Base-by-base conservation (phyloP, 1,140 invertebrate species). In the Leptestheria dahalacensis region DNA sequence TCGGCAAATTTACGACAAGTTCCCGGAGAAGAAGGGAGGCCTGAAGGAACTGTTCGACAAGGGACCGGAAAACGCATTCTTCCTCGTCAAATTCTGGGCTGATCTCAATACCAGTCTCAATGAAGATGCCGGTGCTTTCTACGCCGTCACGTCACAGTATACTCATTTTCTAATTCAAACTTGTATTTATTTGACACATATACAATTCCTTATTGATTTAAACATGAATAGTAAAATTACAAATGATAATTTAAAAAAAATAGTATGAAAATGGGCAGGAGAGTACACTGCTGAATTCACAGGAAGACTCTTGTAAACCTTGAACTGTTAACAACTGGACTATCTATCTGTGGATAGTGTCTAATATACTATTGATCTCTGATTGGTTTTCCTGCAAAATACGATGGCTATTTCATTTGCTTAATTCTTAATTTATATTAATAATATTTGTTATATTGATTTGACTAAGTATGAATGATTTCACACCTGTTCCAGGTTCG, bases 41-140 rank as follows among this genome's bases (percentile, higher is more conserved):
- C 78, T 99, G 24, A 96, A 97, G 76, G 96, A 99, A 73, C 78
- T 99, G 20, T 97, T 95, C 74, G 92, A 97, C 69, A 94, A 94
- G 74, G 95, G 95, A 65, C 95, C 95, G 29, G 83, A 93, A 68
- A 88, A 91, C 72, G 93, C 94, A 56, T 99, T 99, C 78, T 99
- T 97, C 80, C 83, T 99, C 61, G 94, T 99, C 62, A 99, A 99
- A 79, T 99, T 98, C 77, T 99, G 97, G 97, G 94, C 92, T 66
- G 93, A 98, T 79, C 84, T 98, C 65, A 97, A 96, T 76, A 92
- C 91, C 46, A 95, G 91, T 73, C 88, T 95, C 63, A 84, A 91
- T 70, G 91, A 95, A 72, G 92, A 96, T 71, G 78, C 86, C 47
- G 86, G 88, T 62, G 88, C 91, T 60, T 97, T 97, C 72, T 98